Evolutionary conservation across 2,113 vertebrate species (phyloP), one percentile per base, ranked within the genome.

Genomic region (Regulus satrapa): DNA sequence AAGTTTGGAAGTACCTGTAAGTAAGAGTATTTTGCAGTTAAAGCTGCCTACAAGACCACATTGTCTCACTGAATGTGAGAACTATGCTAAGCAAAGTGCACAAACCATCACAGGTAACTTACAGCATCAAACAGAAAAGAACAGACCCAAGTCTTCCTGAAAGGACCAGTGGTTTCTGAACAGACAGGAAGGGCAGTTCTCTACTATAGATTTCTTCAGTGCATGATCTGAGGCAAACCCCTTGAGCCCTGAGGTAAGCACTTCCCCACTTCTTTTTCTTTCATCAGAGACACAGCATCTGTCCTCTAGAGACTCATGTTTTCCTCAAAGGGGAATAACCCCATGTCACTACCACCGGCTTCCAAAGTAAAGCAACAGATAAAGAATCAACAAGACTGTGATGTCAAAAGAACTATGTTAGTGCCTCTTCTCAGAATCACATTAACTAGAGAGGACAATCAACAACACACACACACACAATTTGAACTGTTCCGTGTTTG

Each of bases 241-340:
- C 15, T 69, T 3, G 0, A 11, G 18, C 32, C 24, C 28, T 2
- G 8, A n/a, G 23, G 49, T 18, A 36, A 81, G 46, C 61, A 71
- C 9, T 19, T 54, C 28, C 5, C 6, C 14, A 34, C 25, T 61
- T 54, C 64, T 29, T n/a, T n/a, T 82, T 90, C 56, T 63, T 79
- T 79, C 38, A 64, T 10, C 13, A 64, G 28, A 43, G 73, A 4
- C 54, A 28, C 59, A 38, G 14, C 76, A 68, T 29, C 31, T 24
- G 38, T 77, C 9, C 24, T 77, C 26, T 41, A 62, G 13, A 68
- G 5, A 10, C 10, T 78, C 15, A 9, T 8, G 36, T 38, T 72
- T 62, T 76, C 21, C 34, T 26, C 58, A 56, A 25, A 25, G 8
- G 13, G 9, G 8, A 85, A 52, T 10, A 0, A 0, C 49, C 24